A percentile compares a stretch with the other conserved stretches of the same genome.
Evolutionary conservation across 2,888 invertebrate genomes (phyloP).

Genomic region (Dioctria linearis): DNA sequence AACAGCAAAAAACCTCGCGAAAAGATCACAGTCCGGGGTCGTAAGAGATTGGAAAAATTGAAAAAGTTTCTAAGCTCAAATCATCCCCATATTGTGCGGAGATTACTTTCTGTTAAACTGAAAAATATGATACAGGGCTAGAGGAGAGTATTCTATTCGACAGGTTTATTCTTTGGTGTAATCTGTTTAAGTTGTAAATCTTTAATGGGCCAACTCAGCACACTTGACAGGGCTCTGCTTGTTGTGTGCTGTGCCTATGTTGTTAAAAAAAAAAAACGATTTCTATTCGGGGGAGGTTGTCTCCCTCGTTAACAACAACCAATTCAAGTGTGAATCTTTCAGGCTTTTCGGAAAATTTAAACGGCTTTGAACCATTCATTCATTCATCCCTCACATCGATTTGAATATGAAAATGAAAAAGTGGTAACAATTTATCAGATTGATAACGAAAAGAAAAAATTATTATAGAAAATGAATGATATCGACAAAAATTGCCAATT

Average conservation of each 20-base stretch:
- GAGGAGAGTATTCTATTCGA: slow-evolving; percentile 15
- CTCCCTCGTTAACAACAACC: not conserved
- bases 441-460: not conserved
- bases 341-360: slow-evolving; percentile 41
- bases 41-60: slow-evolving; percentile 37
- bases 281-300: not conserved
- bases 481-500: not conserved
- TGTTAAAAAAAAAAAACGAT: not conserved
- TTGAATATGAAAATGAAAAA: slow-evolving; percentile 37
- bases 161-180: slow-evolving; percentile 36
- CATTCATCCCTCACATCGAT: not conserved
- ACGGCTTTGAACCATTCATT: slow-evolving; percentile 8
- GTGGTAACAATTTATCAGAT: slow-evolving; percentile 41
- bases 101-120: slow-evolving; percentile 49
- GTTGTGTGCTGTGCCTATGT: not conserved
- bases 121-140: not conserved
- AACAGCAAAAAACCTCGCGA: not conserved
- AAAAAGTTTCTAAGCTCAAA: slow-evolving; percentile 52
- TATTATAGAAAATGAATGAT: not conserved
- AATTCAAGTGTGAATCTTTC: slow-evolving; percentile 36
- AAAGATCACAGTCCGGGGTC: slow-evolving; percentile 31
- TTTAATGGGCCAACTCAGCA: slow-evolving; percentile 51
- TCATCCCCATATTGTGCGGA: slow-evolving; percentile 48
- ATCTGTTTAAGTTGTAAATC: slow-evolving; percentile 53
- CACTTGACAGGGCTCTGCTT: not conserved